Base-by-base conservation (phyloP, 2,888 invertebrate genomes). In the Norana najaformis region DNA sequence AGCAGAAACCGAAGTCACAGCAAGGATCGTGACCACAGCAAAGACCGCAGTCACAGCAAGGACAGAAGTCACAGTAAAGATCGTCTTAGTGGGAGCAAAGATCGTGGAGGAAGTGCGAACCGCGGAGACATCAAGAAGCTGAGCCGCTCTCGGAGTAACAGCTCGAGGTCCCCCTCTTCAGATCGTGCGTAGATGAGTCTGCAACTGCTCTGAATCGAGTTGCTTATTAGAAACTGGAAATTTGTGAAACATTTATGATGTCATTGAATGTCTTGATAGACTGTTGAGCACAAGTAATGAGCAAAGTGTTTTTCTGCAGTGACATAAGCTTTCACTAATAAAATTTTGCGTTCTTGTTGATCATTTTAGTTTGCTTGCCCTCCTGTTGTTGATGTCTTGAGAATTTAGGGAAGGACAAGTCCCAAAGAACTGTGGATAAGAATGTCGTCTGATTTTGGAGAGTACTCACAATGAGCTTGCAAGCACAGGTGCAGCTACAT, bases 41-140 rank as follows among this genome's bases (percentile, higher is more conserved):
- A 34, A 88, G 41, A 13, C 4, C 39, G 41, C 85, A 83, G 83
- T 36, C 34, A 6, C 83, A 85, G 85, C 85, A 35, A 85, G 36
- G 85, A 85, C 35, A 85, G 85, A 85, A 35, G 37, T 18, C 85
- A 85, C 36, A 85, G 85, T 23, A 85, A 85, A 36, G 85, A 85
- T 37, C 35, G 85, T 35, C 69, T 8, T n/a, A 85, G 36, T 23
- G 36, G 11, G 35, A 85, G 35, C 85, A 85, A 36, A 37, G 85
- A 85, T 35, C 85, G 23, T 18, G 85, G 20, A 6, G 13, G 0
- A 23, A 85, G 85, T 30, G 35, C 85, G 20, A 85, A 85, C 30
- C 85, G 85, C 8, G 37, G 6, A 8, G 35, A 37, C 2, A 85
- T 1, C 85, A 85, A 85, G 37, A 37, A 85, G 85, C 20, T 37